phyloP scores from a whole-genome alignment of 2,797 vertebrate genomes.

The Micropoecilia bifurca region DNA sequence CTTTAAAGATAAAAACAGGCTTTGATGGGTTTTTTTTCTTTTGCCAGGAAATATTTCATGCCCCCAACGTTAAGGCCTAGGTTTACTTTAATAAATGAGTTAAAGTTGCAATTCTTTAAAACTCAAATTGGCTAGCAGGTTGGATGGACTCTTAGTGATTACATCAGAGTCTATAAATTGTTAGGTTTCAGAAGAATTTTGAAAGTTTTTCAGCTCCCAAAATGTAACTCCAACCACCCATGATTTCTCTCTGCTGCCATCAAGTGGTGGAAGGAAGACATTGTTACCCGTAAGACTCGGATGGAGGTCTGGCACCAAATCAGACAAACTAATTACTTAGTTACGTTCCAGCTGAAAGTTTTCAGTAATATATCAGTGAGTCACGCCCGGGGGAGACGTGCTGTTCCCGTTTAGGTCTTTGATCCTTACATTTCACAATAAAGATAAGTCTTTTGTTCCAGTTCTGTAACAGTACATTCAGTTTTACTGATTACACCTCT shows the following conservation, averaged over 20 bases:
- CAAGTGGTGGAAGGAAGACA: neutral
- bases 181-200: neutral
- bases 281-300: fast-evolving
- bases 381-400: neutral
- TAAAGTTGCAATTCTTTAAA: neutral
- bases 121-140: neutral
- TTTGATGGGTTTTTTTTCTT: neutral
- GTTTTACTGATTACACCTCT: neutral
- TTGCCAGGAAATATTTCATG: neutral
- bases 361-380: neutral
- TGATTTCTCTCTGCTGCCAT: neutral
- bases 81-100: neutral
- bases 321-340: neutral
- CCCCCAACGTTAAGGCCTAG: neutral
- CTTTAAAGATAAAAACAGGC: neutral
- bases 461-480: neutral
- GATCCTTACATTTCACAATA: neutral
- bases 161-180: neutral
- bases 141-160: neutral
- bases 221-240: no score
- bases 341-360: neutral
- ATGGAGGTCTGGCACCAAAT: neutral
- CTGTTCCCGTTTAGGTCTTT: neutral
- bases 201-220: neutral
- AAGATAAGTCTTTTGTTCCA: neutral